Evolutionary conservation across 2,113 vertebrate genomes (phyloP).

Genomic region (Clarias batrachus): DNA sequence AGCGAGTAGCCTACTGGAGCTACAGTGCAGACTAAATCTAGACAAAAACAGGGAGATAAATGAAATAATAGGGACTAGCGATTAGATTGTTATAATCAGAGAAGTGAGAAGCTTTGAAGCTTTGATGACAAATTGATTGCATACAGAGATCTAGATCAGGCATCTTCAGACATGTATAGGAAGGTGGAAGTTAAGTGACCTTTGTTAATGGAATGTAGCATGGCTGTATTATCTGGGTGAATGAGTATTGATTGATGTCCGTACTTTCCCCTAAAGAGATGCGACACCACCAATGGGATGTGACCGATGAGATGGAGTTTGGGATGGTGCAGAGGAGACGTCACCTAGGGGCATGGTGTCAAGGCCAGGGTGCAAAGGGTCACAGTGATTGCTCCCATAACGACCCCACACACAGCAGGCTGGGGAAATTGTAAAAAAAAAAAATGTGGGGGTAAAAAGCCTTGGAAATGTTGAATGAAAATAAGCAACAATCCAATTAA

Average conservation of each 20-base stretch:
- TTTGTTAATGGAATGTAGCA: constrained; percentile 44
- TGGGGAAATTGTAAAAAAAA: background rate
- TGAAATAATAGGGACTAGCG: background rate
- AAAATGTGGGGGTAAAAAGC: no score
- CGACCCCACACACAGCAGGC: background rate
- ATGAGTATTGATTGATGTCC: constrained; percentile 43
- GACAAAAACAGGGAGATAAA: background rate
- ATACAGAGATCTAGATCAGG: constrained; percentile 33
- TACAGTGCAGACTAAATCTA: background rate
- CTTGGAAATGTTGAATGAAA: background rate
- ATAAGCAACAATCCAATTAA: background rate
- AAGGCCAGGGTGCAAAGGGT: constrained; percentile 15
- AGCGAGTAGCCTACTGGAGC: background rate
- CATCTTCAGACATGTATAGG: constrained; percentile 8
- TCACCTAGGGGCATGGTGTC: constrained; percentile 9
- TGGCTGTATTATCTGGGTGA: constrained; percentile 39
- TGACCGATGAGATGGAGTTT: constrained; percentile 5
- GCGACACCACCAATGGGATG: constrained; percentile 5
- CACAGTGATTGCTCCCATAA: background rate
- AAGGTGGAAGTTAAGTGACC: constrained; percentile 33
- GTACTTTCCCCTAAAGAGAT: constrained; percentile 24
- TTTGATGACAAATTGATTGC: constrained; percentile 47
- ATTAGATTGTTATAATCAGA: constrained; percentile 34
- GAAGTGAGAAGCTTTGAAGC: constrained; percentile 26
- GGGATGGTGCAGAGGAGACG: constrained; percentile 19